Conservation (phyloP, 2,113 vertebrate genomes). For the Hypocryptadius cinnamomeus region DNA sequence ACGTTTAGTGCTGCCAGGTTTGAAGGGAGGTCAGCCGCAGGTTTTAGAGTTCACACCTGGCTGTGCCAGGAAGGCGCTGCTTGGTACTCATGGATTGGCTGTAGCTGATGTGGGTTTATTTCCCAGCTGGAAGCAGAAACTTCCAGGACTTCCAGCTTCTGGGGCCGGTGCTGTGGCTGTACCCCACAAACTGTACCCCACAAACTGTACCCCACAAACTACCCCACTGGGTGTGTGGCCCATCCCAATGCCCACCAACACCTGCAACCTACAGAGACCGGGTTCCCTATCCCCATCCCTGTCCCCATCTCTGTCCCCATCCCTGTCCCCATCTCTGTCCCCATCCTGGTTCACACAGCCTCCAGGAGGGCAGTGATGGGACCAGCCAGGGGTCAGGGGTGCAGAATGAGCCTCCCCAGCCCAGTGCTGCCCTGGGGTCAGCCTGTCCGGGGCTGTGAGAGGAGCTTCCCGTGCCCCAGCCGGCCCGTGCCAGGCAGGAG, state of each 20-base stretch:
- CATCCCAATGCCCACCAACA: background rate
- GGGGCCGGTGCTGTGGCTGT: background rate
- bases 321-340: background rate
- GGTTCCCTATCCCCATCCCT: background rate
- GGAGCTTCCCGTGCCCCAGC: accelerated
- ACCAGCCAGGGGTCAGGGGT: background rate
- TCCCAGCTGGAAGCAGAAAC: background rate
- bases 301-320: background rate
- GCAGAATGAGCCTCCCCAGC: background rate
- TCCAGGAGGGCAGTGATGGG: background rate
- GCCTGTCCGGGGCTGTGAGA: background rate
- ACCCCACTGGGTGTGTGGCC: background rate
- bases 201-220: background rate
- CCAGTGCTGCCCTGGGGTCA: accelerated
- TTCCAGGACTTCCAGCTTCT: background rate
- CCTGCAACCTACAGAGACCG: accelerated
- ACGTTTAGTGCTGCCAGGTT: accelerated
- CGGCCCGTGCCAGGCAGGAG: background rate
- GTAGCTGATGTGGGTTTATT: background rate
- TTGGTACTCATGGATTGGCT: background rate
- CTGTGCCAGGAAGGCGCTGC: background rate
- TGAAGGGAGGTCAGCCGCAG: background rate
- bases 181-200: background rate
- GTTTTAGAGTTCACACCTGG: background rate
- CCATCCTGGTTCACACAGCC: background rate